Evolutionary conservation across 2,797 vertebrate genomes (phyloP).

Genomic region (Aplochiton taeniatus): DNA sequence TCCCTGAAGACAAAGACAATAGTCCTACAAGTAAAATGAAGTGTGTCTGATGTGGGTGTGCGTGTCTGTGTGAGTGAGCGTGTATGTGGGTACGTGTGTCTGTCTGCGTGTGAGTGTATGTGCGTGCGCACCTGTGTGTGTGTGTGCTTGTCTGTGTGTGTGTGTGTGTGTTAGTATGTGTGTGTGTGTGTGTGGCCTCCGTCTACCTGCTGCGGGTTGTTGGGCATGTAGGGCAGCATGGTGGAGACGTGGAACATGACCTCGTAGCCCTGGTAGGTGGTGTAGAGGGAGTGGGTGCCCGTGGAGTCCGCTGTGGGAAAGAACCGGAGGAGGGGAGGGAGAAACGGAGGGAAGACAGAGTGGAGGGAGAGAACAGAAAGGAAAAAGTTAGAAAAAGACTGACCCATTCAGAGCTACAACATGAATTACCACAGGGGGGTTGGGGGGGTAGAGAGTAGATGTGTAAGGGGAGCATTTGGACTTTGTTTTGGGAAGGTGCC

Average conservation of each 20-base stretch:
- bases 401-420: too few relatives aligned
- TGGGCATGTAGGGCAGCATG: slow-evolving; percentile 95
- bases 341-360: neutral
- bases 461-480: too few relatives aligned
- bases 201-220: slow-evolving; percentile 92
- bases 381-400: neutral
- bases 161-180: neutral
- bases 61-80: too few relatives aligned
- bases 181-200: neutral
- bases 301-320: slow-evolving; percentile 87
- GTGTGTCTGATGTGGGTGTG: too few relatives aligned
- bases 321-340: neutral
- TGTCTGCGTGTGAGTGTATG: neutral
- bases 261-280: slow-evolving; percentile 92
- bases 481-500: too few relatives aligned
- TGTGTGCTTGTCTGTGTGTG: neutral
- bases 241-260: slow-evolving; percentile 98
- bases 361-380: neutral
- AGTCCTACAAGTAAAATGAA: too few relatives aligned
- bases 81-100: too few relatives aligned
- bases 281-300: slow-evolving; percentile 93
- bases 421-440: too few relatives aligned
- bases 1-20: too few relatives aligned
- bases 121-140: neutral
- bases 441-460: too few relatives aligned